phyloP scores from a whole-genome alignment of 1,140 invertebrate species.

The Aplysia californica region DNA sequence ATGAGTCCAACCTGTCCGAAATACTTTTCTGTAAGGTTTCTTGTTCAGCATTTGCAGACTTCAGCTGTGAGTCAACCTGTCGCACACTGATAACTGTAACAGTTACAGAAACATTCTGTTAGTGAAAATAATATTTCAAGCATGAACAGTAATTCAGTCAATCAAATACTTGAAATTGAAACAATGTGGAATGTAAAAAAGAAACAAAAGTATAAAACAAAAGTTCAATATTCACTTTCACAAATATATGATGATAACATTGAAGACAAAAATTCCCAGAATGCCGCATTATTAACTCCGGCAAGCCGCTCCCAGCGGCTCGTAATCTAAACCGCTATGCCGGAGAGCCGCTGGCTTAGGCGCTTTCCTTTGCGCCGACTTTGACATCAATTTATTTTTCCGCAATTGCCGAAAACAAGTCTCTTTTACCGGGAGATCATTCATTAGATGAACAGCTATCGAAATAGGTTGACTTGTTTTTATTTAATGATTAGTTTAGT shows the following conservation, averaged over 20 bases:
- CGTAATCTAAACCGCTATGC: no score
- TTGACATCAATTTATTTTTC: no score
- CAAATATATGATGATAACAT: not conserved
- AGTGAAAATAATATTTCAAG: not conserved
- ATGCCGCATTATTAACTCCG: not conserved
- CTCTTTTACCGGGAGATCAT: no score
- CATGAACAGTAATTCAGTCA: not conserved
- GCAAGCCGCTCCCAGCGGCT: no score
- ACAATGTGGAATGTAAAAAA: not conserved
- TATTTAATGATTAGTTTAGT: no score
- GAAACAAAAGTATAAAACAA: not conserved
- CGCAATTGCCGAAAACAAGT: no score
- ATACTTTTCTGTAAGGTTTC: conserved; percentile 41
- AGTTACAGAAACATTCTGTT: no score
- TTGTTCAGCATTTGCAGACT: conserved; percentile 42
- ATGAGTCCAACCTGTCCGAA: conserved; percentile 37
- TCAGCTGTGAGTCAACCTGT: conserved; percentile 53
- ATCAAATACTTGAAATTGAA: not conserved
- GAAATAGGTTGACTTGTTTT: no score
- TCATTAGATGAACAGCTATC: no score
- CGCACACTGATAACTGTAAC: conserved; percentile 49
- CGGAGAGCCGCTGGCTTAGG: no score
- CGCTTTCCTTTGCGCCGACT: no score
- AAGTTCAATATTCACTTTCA: not conserved
- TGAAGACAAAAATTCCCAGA: not conserved